Base-by-base conservation (phyloP, 2,797 vertebrate species). In the Macropus fuliginosus region DNA sequence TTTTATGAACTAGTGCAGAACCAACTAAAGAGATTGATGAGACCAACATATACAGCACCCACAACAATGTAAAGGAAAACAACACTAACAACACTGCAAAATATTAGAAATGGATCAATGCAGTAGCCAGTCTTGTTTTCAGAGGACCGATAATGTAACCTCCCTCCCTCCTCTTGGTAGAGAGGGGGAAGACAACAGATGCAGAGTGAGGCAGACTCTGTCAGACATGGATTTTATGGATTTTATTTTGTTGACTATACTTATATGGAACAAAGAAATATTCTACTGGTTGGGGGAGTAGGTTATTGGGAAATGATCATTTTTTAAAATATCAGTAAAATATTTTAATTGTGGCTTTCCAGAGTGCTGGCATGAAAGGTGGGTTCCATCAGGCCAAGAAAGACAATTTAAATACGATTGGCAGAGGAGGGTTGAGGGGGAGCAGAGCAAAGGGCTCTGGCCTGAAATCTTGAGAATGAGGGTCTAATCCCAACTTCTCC, bases 291-390 rank as follows among this genome's bases (percentile, higher is more conserved):
- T 34, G 2, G 31, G 4, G 59, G 28, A 66, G 5, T 66, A 34
- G 59, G 10, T 66, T 66, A 66, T 66, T 66, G 59, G 59, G 59
- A 16, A 66, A 62, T 9, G 1, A 31, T 11, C 50, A 62, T 31
- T 66, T 66, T 34, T 66, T 14, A 13, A 66, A 66, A 92, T 59
- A 46, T 55, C 81, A n/a, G 54, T 92, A 74, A 10, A 94, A 96
- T 16, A 95, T 54, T 66, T 92, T 50, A 50, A 50, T 40, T 95
- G 55, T 91, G 57, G 28, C 10, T 59, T 52, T 96, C 46, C 91
- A 50, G 24, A 95, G 94, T 96, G 92, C 56, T 94, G 29, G 94
- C 46, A 91, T 93, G 12, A 93, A 91, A 92, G 50, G 46, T 92
- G 40, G 28, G 13, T 90, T 94, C 92, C 54, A 56, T 91, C n/a